Evolutionary conservation across 2,113 vertebrate genomes (phyloP).

Genomic region (Triplophysa tibetana): DNA sequence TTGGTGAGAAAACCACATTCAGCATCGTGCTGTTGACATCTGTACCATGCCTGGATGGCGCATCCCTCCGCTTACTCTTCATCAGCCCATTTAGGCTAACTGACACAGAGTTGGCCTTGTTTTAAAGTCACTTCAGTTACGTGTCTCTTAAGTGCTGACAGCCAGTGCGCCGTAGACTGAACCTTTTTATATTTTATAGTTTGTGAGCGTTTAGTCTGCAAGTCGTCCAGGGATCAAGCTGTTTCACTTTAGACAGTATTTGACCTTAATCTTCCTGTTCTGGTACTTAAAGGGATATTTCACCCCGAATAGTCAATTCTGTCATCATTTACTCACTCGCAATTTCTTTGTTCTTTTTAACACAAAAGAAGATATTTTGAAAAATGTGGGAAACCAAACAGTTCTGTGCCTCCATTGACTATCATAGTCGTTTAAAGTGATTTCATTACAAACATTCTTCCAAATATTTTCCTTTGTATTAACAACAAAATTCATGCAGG

Average conservation of each 20-base stretch:
- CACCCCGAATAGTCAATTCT: too few species aligned
- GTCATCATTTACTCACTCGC: too few species aligned
- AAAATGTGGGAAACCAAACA: too few species aligned
- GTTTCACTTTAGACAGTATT: neutral
- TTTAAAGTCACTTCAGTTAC: conserved; percentile 2
- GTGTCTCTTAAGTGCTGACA: neutral
- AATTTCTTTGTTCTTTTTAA: too few species aligned
- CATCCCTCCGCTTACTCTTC: conserved; percentile 4
- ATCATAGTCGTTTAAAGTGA: too few species aligned
- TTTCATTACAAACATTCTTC: too few species aligned
- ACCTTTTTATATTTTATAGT: neutral
- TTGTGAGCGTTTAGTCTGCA: neutral
- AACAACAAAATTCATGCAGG: too few species aligned
- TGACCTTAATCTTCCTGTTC: conserved; percentile 3
- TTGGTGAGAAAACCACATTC: conserved; percentile 19
- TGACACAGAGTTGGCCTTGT: conserved; percentile 15
- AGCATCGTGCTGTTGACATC: conserved; percentile 29
- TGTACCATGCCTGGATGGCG: conserved; percentile 18
- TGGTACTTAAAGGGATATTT: neutral
- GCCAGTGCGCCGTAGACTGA: neutral
- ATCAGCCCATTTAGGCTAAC: conserved; percentile 24
- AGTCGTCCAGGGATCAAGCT: neutral
- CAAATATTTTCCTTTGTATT: too few species aligned
- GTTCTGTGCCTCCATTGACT: too few species aligned
- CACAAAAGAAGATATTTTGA: too few species aligned